Percentiles rank a stretch among this genome's conserved stretches.
phyloP scores from a whole-genome alignment of 2,888 invertebrate genomes.

The Volucella inflata region DNA sequence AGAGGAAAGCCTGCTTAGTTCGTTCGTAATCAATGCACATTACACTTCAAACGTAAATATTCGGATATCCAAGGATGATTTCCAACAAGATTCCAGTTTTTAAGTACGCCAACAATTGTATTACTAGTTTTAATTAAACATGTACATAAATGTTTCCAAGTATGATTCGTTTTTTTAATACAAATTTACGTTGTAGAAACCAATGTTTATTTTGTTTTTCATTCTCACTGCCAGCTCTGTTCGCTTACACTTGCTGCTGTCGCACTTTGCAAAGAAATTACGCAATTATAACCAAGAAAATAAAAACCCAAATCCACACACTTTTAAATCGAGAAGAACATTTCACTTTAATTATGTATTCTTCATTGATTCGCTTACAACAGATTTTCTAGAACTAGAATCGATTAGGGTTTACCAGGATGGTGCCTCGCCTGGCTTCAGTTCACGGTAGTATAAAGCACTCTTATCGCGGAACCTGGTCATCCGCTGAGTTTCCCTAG shows the following conservation, averaged over 20 bases:
- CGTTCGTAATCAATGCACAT: conserved; percentile 1
- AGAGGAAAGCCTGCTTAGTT: conserved; percentile 1
- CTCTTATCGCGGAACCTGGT: conserved; percentile 91
- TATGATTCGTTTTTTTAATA: no score
- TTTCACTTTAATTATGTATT: conserved; percentile 64
- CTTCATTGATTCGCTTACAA: conserved; percentile 29
- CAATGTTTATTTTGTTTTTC: no score
- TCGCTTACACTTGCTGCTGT: no score
- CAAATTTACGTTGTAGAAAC: no score
- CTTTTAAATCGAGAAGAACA: conserved; percentile 27
- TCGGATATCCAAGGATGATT: conserved; percentile 1
- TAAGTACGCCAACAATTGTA: conserved; percentile 1
- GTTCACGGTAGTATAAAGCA: conserved; percentile 88
- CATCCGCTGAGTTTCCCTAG: conserved; percentile 89
- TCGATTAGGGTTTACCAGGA: conserved; percentile 85
- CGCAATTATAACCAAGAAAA: conserved; percentile 47
- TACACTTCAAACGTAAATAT: conserved; percentile 8
- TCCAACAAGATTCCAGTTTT: background rate
- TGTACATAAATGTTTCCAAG: conserved; percentile 1
- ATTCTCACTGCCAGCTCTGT: no score
- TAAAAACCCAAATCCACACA: background rate
- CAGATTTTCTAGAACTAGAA: conserved; percentile 2
- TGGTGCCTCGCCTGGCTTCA: conserved; percentile 88
- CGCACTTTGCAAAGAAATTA: conserved; percentile 3
- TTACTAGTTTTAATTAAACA: conserved; percentile 3